These are phyloP conservation scores for Gallinago paraguaiae DNA, from an alignment of 2,113 vertebrate genomes.

Conservation along the genomic window DNA sequence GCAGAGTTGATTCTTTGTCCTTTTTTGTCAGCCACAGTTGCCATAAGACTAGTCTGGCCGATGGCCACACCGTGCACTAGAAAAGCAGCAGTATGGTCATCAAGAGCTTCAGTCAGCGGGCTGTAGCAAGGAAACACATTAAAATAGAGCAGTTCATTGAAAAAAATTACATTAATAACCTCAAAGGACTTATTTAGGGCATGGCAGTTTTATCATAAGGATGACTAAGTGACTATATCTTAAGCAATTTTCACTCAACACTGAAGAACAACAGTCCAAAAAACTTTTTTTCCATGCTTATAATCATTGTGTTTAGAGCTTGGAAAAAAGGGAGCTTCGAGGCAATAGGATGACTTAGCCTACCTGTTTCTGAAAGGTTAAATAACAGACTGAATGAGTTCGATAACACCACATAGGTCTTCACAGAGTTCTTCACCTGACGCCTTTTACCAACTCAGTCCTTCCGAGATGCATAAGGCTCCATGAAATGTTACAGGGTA, in stretches of 20 bases:
- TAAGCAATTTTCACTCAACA: background rate
- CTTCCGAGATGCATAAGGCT: background rate
- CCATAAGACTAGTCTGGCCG: slow-evolving; percentile 89
- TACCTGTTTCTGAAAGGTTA: background rate
- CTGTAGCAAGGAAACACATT: slow-evolving; percentile 57
- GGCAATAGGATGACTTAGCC: background rate
- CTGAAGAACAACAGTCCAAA: background rate
- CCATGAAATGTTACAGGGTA: background rate
- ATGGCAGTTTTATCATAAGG: background rate
- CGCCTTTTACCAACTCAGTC: background rate
- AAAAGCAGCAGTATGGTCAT: slow-evolving; percentile 85
- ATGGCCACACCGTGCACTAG: slow-evolving; percentile 82
- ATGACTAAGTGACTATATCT: background rate
- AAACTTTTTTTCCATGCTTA: background rate
- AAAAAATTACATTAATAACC: background rate
- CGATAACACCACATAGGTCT: background rate
- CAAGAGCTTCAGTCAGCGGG: slow-evolving; percentile 77
- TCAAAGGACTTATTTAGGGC: background rate
- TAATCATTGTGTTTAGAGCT: background rate
- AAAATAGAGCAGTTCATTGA: background rate
- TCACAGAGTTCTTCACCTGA: background rate
- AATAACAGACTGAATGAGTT: background rate
- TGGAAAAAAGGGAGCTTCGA: background rate
- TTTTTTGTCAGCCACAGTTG: slow-evolving; percentile 79
- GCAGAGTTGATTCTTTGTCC: slow-evolving; percentile 82